Percentiles rank a stretch among this genome's conserved stretches.
These are phyloP conservation scores for Drosophila paramelanica DNA, from an alignment of 2,888 invertebrate genomes.

Conservation along the genomic window DNA sequence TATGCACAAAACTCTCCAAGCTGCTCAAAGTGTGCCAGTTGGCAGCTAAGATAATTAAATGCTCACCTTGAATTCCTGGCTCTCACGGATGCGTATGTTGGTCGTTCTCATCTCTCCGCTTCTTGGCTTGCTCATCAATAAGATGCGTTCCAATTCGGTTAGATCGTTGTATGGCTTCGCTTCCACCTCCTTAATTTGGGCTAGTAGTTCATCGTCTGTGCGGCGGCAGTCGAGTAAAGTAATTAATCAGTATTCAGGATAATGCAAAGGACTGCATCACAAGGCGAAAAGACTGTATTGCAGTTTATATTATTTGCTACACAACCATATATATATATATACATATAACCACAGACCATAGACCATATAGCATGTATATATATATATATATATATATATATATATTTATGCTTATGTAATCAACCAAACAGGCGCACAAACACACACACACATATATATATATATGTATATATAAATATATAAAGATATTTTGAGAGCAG, in stretches of 20 bases:
- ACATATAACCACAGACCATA: not conserved
- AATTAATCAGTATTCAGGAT: slow-evolving; percentile 15
- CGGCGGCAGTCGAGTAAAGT: slow-evolving; percentile 6
- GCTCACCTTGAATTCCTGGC: slow-evolving; percentile 98
- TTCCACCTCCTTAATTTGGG: slow-evolving; percentile 88
- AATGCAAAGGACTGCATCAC: slow-evolving; percentile 12
- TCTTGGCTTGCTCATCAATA: slow-evolving; percentile 95
- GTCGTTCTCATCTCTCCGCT: slow-evolving; percentile 94
- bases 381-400: not conserved
- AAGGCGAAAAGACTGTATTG: slow-evolving; percentile 23
- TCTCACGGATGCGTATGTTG: slow-evolving; percentile 97
- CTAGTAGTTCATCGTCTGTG: slow-evolving; percentile 87
- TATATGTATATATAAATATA: not conserved
- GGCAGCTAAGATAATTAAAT: no score
- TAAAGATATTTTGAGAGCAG: no score
- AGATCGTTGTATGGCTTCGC: slow-evolving; percentile 89
- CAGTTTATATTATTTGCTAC: slow-evolving; percentile 25
- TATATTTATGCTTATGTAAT: not conserved
- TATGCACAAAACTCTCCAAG: no score
- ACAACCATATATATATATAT: not conserved
- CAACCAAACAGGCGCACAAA: slow-evolving; percentile 20
- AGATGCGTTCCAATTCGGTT: slow-evolving; percentile 93
- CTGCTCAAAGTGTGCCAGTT: no score
- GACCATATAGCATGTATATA: no score
- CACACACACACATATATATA: slow-evolving; percentile 13